phyloP scores from a whole-genome alignment of 2,888 invertebrate genomes.

The Caenorhabditis japonica region DNA sequence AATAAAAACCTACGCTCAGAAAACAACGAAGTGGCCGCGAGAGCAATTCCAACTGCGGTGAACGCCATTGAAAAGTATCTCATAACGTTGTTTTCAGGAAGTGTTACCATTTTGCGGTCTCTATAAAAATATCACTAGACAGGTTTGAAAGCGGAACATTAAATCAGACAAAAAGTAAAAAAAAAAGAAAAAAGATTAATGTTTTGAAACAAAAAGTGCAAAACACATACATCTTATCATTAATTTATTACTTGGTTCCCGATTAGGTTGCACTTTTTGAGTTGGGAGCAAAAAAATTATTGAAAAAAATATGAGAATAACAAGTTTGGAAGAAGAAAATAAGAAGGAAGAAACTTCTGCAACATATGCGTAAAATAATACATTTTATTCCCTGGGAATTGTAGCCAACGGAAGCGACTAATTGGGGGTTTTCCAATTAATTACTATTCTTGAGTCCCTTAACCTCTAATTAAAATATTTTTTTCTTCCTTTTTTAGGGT shows the following conservation, averaged over 20 bases:
- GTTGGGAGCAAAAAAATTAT: constrained; percentile 2
- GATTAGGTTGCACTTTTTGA: constrained; percentile 27
- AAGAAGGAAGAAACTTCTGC: neutral
- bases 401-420: constrained; percentile 12
- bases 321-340: neutral
- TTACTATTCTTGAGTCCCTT: neutral
- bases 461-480: no score
- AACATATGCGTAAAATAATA: no score
- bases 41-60: constrained; percentile 24
- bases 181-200: constrained; percentile 8
- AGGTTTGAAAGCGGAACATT: no score
- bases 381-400: no score
- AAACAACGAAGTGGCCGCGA: constrained; percentile 26
- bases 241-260: constrained; percentile 45
- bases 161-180: no score
- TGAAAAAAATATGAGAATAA: neutral
- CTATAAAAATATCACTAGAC: no score
- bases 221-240: constrained; percentile 29
- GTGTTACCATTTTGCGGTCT: constrained; percentile 2
- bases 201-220: constrained; percentile 23
- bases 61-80: constrained; percentile 32
- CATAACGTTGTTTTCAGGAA: constrained; percentile 40
- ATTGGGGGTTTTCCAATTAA: constrained; percentile 27
- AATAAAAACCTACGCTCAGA: constrained; percentile 25
- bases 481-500: no score